A percentile compares a stretch with the other conserved stretches of the same genome.
Evolutionary conservation across 2,113 vertebrate species (phyloP).

Genomic region (Lucifuga dentata): DNA sequence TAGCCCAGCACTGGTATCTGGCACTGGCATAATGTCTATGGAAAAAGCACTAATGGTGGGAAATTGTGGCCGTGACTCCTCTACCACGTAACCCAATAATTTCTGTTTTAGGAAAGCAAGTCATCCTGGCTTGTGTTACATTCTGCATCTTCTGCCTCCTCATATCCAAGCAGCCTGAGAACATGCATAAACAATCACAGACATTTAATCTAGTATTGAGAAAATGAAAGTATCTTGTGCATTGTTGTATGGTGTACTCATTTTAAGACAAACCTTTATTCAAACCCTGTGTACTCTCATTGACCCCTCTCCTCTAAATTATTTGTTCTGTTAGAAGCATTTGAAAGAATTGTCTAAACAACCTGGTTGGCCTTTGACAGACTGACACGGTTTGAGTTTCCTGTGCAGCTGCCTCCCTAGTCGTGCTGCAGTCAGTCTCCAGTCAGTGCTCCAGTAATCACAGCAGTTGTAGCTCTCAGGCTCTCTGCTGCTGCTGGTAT

Average conservation of each 20-base stretch:
- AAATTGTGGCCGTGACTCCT: too few species aligned
- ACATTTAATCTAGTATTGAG: slow-evolving; percentile 12
- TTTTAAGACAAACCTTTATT: slow-evolving; percentile 12
- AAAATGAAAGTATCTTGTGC: slow-evolving; percentile 7
- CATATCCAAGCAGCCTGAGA: not conserved
- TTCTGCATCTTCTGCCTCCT: not conserved
- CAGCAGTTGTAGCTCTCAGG: slow-evolving; percentile 46
- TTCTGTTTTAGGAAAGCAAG: slow-evolving; percentile 2
- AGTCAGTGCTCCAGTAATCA: slow-evolving; percentile 48
- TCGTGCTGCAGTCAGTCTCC: slow-evolving; percentile 46
- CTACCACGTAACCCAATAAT: not conserved
- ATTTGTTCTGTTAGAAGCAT: slow-evolving; percentile 2
- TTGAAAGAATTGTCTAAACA: not conserved
- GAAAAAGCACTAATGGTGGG: too few species aligned
- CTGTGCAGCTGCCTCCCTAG: slow-evolving; percentile 7
- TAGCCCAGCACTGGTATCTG: too few species aligned
- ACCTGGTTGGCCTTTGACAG: not conserved
- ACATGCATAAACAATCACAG: not conserved
- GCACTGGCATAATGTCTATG: too few species aligned
- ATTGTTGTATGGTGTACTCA: slow-evolving; percentile 5
- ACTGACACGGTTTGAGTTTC: slow-evolving; percentile 6
- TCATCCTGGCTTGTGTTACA: not conserved
- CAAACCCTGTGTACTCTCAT: not conserved
- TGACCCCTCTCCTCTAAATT: not conserved
- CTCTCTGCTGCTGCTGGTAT: slow-evolving; percentile 65